Base-by-base conservation (phyloP, 1,140 invertebrate species). In the Drosophila sproati region DNA sequence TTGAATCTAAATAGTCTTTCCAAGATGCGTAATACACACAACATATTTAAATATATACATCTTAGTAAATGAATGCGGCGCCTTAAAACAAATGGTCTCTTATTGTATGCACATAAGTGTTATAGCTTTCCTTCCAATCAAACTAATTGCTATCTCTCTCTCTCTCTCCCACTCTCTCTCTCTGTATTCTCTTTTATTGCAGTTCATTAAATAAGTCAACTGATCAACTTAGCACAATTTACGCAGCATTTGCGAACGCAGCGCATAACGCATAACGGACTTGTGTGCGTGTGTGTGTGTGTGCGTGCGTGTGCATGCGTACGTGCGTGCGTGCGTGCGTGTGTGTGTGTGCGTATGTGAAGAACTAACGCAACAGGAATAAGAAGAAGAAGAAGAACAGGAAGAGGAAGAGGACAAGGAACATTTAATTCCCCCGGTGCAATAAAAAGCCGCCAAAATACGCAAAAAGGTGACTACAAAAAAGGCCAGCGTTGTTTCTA, bases 391-490 rank as follows among this genome's bases (percentile, higher is more conserved):
- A 63, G 28, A 37, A 52, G 10, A 3, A 59, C 59, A 63, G 41
- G 34, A 8, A 31, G 48, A 39, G 32, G 8, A 32, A 6, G 45
- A 51, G 39, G 20, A 20, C 20, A 20, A 41, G 6, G 57, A 54
- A 34, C n/a, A 8, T 10, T 55, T 80, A 62, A 28, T 12, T 43
- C 52, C 37, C n/a, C 31, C 41, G 71, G 80, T 80, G 71, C 71
- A 77, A 55, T 68, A 63, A 56, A 57, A 78, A 85, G 85, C 85
- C 85, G 80, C 63, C 85, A 88, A 88, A 73, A 88, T 88, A 88
- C 85, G 85, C 74, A 88, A 88, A 63, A 88, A 88, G 69, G 85
- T 88, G 85, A 88, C 85, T 59, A 89, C 83, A 47, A 88, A 88
- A 56, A 88, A 88, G 62, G 83, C 83, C 83, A 88, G 83, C 83